These are phyloP conservation scores for Yasuhikotakia modesta DNA, from an alignment of 2,797 vertebrate genomes.

Conservation along the genomic window DNA sequence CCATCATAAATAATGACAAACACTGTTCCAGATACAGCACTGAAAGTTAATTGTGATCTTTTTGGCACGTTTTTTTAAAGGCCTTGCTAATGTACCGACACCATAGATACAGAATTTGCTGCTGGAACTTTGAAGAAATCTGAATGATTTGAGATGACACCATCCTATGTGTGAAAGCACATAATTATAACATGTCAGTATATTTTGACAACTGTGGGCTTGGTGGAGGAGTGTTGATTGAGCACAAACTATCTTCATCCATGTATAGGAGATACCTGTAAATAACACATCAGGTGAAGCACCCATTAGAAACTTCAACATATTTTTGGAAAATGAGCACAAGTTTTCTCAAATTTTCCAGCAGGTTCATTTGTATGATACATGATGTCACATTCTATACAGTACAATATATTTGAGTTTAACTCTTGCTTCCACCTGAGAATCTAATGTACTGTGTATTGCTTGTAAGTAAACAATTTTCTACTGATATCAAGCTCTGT, in stretches of 20 bases:
- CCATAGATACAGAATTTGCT: background rate
- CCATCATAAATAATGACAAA: background rate
- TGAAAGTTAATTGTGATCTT: background rate
- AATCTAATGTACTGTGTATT: too few relatives aligned
- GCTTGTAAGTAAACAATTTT: too few relatives aligned
- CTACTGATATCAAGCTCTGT: background rate
- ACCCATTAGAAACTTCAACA: background rate
- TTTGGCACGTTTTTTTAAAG: background rate
- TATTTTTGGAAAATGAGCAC: background rate
- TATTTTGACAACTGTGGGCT: conserved; percentile 14
- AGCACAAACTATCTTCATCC: background rate
- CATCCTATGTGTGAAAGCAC: conserved; percentile 8
- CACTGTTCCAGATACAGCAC: background rate
- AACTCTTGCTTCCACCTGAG: too few relatives aligned
- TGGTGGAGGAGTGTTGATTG: conserved; percentile 31
- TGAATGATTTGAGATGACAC: background rate
- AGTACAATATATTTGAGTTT: too few relatives aligned
- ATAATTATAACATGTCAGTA: conserved; percentile 12
- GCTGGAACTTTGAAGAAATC: background rate
- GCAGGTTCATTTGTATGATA: background rate
- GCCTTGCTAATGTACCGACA: background rate
- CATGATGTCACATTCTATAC: too few relatives aligned
- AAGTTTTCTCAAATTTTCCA: background rate
- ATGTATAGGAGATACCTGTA: background rate
- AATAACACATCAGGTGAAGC: background rate